Conservation (phyloP, 2,797 vertebrate genomes). For the Bryconaethiops microstoma region DNA sequence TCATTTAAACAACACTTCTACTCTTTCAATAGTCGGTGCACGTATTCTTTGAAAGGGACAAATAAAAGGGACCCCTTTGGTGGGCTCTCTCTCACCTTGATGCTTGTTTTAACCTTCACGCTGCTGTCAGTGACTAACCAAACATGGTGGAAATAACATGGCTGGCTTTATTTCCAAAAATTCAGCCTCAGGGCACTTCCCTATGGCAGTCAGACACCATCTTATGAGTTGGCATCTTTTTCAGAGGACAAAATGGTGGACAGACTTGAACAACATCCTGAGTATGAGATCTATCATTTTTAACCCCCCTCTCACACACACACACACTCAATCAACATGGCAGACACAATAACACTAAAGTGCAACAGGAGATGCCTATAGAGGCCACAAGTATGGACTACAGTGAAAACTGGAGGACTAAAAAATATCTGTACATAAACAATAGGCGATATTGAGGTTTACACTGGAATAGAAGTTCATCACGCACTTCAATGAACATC, state of each 20-base stretch:
- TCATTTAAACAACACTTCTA: not conserved
- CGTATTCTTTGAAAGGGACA: not conserved
- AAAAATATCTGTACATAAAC: not conserved
- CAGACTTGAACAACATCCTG: conserved; percentile 28
- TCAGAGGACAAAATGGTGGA: conserved; percentile 40
- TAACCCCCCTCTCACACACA: conserved; percentile 10
- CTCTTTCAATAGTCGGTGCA: not conserved
- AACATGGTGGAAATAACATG: not conserved
- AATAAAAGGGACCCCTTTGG: not conserved
- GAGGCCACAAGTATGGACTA: conserved; percentile 41
- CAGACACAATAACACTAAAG: conserved; percentile 21
- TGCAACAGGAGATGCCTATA: conserved; percentile 36
- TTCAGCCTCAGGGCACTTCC: conserved; percentile 34
- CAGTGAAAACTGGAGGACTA: conserved; percentile 34
- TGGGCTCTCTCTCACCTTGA: not conserved
- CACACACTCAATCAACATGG: conserved; percentile 45
- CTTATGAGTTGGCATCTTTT: conserved; percentile 28
- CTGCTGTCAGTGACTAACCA: not conserved
- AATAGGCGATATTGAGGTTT: not conserved
- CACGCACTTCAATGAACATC: conserved; percentile 27
- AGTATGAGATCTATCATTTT: conserved; percentile 18
- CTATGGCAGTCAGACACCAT: conserved; percentile 28
- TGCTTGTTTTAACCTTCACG: not conserved
- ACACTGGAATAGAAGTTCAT: conserved; percentile 25
- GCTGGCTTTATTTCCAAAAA: not conserved